phyloP scores from a whole-genome alignment of 2,113 vertebrate genomes.

The Ranitomeya imitator region DNA sequence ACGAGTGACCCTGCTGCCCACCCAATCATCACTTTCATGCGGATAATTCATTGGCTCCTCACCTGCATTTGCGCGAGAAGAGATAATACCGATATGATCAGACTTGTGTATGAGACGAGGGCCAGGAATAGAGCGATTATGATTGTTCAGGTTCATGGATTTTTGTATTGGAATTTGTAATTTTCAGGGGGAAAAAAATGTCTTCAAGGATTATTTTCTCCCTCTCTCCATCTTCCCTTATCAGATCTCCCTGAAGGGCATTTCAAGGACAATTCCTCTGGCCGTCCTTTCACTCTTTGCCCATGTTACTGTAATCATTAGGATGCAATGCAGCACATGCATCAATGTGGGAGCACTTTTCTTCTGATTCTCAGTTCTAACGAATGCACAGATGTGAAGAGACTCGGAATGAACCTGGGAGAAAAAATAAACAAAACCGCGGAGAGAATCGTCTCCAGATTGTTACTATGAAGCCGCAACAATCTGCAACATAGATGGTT shows the following conservation, averaged over 20 bases:
- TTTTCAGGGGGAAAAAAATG: slow-evolving; percentile 2
- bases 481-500: neutral
- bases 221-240: slow-evolving; percentile 16
- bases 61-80: neutral
- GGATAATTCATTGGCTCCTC: slow-evolving; percentile 26
- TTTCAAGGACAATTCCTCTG: slow-evolving; percentile 44
- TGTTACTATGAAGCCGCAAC: neutral
- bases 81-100: slow-evolving; percentile 7
- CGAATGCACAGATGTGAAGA: slow-evolving; percentile 5
- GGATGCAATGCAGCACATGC: slow-evolving; percentile 21
- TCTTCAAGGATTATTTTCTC: slow-evolving; percentile 32
- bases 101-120: neutral
- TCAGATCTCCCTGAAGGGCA: slow-evolving; percentile 45
- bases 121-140: neutral
- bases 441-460: slow-evolving; percentile 6
- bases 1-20: slow-evolving; percentile 21
- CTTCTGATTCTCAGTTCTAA: slow-evolving; percentile 33
- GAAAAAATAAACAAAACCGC: too few species aligned
- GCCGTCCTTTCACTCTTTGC: slow-evolving; percentile 14
- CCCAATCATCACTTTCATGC: slow-evolving; percentile 31
- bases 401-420: slow-evolving; percentile 28
- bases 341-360: neutral
- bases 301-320: slow-evolving; percentile 31
- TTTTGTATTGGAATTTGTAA: neutral
- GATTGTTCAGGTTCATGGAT: slow-evolving; percentile 22